Evolutionary conservation across 2,113 vertebrate species (phyloP).

Genomic region (Terrapene triunguis): DNA sequence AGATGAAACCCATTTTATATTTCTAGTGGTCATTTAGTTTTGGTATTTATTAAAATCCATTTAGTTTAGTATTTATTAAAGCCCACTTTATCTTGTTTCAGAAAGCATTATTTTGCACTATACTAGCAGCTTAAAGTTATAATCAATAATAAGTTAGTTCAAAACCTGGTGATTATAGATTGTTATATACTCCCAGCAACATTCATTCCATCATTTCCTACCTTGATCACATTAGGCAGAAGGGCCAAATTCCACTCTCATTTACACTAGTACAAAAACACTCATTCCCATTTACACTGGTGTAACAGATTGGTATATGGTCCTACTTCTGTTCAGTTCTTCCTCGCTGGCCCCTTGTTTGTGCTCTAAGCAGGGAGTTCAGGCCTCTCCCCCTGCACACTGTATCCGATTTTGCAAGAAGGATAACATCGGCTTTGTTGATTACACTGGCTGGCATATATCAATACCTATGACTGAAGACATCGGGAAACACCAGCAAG

Average conservation of each 20-base stretch:
- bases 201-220: neutral
- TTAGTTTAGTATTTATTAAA: neutral
- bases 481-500: too few species aligned
- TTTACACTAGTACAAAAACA: neutral
- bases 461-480: fast-evolving
- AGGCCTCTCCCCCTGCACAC: neutral
- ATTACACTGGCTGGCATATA: fast-evolving
- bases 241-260: neutral
- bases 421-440: neutral
- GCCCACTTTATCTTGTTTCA: neutral
- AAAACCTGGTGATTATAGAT: neutral
- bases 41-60: neutral
- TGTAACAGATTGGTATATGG: neutral
- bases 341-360: neutral
- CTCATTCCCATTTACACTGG: neutral
- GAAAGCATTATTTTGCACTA: neutral
- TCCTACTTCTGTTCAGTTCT: neutral
- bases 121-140: neutral
- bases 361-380: neutral
- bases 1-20: neutral
- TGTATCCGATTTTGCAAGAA: neutral
- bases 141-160: neutral
- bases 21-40: neutral
- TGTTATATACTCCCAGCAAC: neutral
- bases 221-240: neutral